A percentile compares a stretch with the other conserved stretches of the same genome.
These are phyloP conservation scores for Anorthoa munda DNA, from an alignment of 2,888 invertebrate species.

Conservation along the genomic window DNA sequence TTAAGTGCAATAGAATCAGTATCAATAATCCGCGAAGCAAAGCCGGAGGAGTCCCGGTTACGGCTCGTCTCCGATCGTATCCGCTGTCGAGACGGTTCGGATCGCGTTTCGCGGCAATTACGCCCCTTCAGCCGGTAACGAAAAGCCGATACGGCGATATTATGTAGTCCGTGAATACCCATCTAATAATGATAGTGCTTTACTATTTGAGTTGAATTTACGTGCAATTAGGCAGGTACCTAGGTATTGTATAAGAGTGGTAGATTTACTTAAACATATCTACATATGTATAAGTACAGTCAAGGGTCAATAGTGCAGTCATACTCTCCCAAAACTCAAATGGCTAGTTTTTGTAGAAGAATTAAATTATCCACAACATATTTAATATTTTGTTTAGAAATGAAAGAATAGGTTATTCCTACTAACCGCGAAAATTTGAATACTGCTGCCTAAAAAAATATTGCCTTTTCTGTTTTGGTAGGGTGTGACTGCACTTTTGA, in stretches of 20 bases:
- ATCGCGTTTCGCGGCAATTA: conserved; percentile 77
- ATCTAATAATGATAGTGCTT: conserved; percentile 24
- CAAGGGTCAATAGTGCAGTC: no score
- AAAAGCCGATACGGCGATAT: conserved; percentile 62
- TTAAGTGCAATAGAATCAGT: conserved; percentile 35
- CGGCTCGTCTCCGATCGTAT: conserved; percentile 52
- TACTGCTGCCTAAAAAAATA: no score
- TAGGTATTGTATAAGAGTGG: neutral
- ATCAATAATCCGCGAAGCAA: conserved; percentile 49
- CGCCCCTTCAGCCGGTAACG: conserved; percentile 67
- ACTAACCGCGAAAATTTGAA: no score
- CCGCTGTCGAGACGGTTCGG: conserved; percentile 54
- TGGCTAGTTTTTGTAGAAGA: no score
- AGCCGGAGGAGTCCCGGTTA: conserved; percentile 21
- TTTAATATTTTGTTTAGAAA: no score
- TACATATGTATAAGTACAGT: no score
- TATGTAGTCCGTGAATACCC: conserved; percentile 33
- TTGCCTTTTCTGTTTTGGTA: no score
- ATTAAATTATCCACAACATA: no score
- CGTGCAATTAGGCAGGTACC: conserved; percentile 1
- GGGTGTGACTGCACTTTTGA: no score
- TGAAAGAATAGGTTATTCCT: no score
- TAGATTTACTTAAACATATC: neutral
- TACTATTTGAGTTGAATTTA: conserved; percentile 13
- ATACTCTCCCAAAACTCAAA: no score